Conservation (phyloP, 2,113 vertebrate genomes). For the Etheostoma spectabile region DNA sequence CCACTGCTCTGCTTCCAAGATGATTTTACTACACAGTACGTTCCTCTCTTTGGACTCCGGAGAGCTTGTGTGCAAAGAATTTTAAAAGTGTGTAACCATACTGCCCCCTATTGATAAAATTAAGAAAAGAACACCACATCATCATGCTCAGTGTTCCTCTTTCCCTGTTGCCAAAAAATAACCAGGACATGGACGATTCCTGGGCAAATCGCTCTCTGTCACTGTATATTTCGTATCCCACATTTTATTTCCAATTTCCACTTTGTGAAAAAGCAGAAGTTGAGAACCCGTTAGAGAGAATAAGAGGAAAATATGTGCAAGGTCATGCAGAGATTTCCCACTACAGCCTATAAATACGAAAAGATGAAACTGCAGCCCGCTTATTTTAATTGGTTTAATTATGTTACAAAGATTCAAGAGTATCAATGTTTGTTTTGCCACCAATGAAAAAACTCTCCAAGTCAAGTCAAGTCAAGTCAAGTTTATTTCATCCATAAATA, state of each 20-base stretch:
- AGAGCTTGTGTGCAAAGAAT: constrained; percentile 43
- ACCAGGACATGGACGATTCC: neutral
- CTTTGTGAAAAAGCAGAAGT: neutral
- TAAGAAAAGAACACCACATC: neutral
- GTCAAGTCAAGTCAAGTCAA: too few relatives aligned
- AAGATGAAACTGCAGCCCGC: neutral
- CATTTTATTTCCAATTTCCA: neutral
- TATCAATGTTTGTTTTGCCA: neutral
- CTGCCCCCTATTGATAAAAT: constrained; percentile 71
- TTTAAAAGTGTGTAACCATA: constrained; percentile 53
- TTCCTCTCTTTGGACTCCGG: constrained; percentile 55
- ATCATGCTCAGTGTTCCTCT: neutral
- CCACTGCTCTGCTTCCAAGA: constrained; percentile 55
- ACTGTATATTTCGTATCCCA: neutral
- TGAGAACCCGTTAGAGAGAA: constrained; percentile 1
- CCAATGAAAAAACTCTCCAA: neutral
- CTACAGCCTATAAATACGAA: neutral
- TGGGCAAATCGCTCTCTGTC: neutral
- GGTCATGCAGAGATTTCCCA: constrained; percentile 9
- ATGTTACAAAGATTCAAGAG: neutral
- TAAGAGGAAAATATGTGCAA: constrained; percentile 6
- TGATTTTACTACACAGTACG: constrained; percentile 76
- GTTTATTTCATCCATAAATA: too few relatives aligned
- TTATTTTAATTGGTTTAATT: neutral
- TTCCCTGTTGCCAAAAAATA: constrained; percentile 7